Evolutionary conservation across 2,888 invertebrate genomes (phyloP), one percentile per base, ranked within the genome.

Genomic region (Anarsia innoxiella): DNA sequence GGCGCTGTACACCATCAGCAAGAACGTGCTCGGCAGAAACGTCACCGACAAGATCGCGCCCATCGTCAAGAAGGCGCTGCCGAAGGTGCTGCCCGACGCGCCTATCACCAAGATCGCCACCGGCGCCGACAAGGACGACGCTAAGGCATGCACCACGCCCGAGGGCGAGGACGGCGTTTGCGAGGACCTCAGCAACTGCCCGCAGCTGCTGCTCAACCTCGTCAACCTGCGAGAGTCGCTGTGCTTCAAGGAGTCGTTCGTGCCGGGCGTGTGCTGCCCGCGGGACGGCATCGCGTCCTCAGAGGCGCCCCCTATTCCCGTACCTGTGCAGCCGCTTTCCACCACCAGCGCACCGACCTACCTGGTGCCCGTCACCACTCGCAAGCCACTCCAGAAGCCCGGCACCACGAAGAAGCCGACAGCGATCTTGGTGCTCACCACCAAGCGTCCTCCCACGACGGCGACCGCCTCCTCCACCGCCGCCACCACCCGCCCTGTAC

Each of bases 241-340:
- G 6, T 96, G 96, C 60, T 96, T 96, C 62, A 95, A 96, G 76
- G 94, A 93, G 45, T 85, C 96, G 1, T 95, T 96, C 58, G 93
- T 94, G 1, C 96, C 96, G 1, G 96, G 96, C 1, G 96, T 96
- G 1, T 96, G 96, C 62, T 96, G 96, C 68, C 96, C 96, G 5
- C 74, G 84, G 53, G 84, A 82, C 53, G 78, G 64, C 0, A 59
- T 79, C 2, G 62, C 73, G n/a, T 59, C 70, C 2, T 53, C 68
- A 1, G 19, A 8, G 19, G 19, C 8, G 19, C n/a, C n/a, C n/a
- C n/a, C n/a, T n/a, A 65, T 68, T 0, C 52, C 59, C 1, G 51
- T 54, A n/a, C 39, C 56, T 8, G 84, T 84, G 41, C 75, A 61
- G 13, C 77, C 83, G 0, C 36, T 75, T 1, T 50, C 70, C 0